A percentile compares a stretch with the other conserved stretches of the same genome.
Evolutionary conservation across 2,113 vertebrate genomes (phyloP).

Genomic region (Clarias batrachus): DNA sequence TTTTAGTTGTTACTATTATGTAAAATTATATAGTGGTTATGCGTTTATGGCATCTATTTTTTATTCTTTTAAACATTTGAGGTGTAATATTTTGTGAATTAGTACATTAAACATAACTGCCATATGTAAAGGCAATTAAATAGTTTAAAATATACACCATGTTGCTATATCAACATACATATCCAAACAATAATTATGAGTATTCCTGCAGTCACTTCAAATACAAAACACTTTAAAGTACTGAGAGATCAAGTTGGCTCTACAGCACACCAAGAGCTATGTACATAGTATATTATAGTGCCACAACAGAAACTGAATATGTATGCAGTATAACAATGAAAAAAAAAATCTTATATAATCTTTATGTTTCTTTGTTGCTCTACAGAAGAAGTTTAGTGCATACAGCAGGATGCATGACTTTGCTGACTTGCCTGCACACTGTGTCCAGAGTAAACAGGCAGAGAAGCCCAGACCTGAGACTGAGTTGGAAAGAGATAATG

Average conservation of each 20-base stretch:
- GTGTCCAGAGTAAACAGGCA: slow-evolving; percentile 47
- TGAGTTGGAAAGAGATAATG: slow-evolving; percentile 40
- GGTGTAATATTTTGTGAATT: neutral
- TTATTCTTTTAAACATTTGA: neutral
- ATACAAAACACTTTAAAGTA: slow-evolving; percentile 5
- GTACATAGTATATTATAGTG: neutral
- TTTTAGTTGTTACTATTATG: neutral
- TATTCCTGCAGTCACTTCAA: neutral
- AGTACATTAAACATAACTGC: neutral
- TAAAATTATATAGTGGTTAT: neutral
- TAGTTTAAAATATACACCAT: neutral
- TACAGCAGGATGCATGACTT: slow-evolving; percentile 96
- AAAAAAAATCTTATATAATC: neutral
- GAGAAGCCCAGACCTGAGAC: slow-evolving; percentile 58
- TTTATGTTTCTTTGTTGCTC: neutral
- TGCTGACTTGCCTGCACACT: slow-evolving; percentile 77
- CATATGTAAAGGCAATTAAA: neutral
- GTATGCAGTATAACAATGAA: slow-evolving; percentile 7
- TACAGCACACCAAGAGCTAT: neutral
- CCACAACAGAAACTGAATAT: slow-evolving; percentile 1
- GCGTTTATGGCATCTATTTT: neutral
- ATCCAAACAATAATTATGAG: neutral
- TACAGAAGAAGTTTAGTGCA: slow-evolving; percentile 81
- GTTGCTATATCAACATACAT: neutral
- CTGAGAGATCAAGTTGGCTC: neutral